These are phyloP conservation scores for Hyles euphorbiae DNA, from an alignment of 1,140 invertebrate genomes.

Conservation along the genomic window DNA sequence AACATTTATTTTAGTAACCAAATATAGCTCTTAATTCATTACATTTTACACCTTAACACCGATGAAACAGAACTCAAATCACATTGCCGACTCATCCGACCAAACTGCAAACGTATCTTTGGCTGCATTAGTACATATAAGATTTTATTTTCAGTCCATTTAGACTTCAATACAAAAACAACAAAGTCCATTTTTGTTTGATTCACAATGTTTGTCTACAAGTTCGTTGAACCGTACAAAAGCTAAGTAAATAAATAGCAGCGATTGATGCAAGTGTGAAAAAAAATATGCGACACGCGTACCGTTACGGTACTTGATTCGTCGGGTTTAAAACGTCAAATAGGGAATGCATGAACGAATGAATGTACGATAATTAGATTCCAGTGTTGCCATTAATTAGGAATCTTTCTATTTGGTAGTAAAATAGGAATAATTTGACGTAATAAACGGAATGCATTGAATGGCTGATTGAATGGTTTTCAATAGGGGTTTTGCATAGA, in stretches of 20 bases:
- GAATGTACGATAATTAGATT: neutral
- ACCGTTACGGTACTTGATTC: slow-evolving; percentile 32
- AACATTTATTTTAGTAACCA: neutral
- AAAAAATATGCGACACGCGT: slow-evolving; percentile 35
- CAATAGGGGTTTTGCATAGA: too few relatives aligned
- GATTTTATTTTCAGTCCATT: slow-evolving; percentile 5
- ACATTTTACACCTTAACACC: slow-evolving; percentile 8
- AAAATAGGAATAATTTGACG: too few relatives aligned
- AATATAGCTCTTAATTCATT: too few relatives aligned
- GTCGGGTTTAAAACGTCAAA: neutral
- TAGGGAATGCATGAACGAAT: neutral
- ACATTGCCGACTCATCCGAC: slow-evolving; percentile 4
- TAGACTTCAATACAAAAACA: slow-evolving; percentile 2
- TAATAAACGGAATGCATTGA: too few relatives aligned
- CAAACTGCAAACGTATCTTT: slow-evolving; percentile 1
- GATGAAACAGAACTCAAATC: slow-evolving; percentile 15
- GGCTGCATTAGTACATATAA: slow-evolving; percentile 9
- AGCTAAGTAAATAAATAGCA: slow-evolving; percentile 66
- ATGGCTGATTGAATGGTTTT: too few relatives aligned
- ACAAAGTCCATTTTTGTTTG: slow-evolving; percentile 18
- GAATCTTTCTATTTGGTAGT: neutral
- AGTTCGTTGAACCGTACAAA: slow-evolving; percentile 54
- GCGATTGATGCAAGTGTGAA: slow-evolving; percentile 43
- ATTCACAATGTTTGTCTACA: neutral
- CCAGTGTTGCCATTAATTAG: neutral